phyloP scores from a whole-genome alignment of 2,888 invertebrate genomes.

The Chouioia cunea region DNA sequence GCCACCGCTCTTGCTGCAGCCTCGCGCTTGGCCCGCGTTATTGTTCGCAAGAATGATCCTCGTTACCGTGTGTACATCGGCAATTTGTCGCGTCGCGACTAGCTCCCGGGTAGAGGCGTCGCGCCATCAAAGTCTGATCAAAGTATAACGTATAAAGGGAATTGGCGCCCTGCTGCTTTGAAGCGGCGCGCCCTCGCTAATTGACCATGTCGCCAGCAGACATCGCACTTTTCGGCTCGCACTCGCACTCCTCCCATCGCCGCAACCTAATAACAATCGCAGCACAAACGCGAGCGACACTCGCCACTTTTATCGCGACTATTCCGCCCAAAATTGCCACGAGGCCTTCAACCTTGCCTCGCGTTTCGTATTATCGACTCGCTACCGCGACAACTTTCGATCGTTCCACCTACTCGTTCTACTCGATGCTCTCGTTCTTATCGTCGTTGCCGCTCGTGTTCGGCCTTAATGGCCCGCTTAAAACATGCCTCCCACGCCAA shows the following conservation, averaged over 20 bases:
- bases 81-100: too few species aligned
- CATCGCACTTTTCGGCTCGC: slow-evolving; percentile 59
- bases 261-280: too few species aligned
- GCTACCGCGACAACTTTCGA: slow-evolving; percentile 47
- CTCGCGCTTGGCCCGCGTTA: too few species aligned
- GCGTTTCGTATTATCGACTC: too few species aligned
- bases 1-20: too few species aligned
- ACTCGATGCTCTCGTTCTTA: slow-evolving; percentile 46
- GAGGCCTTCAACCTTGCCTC: too few species aligned
- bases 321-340: too few species aligned
- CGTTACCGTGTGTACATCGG: too few species aligned
- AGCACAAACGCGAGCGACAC: too few species aligned
- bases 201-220: slow-evolving; percentile 68
- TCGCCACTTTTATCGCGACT: too few species aligned
- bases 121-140: slow-evolving; percentile 8
- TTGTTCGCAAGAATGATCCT: too few species aligned
- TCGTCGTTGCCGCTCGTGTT: slow-evolving; percentile 49
- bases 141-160: slow-evolving; percentile 51
- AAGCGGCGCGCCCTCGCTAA: slow-evolving; percentile 67
- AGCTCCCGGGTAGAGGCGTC: too few species aligned
- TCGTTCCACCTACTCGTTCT: slow-evolving; percentile 20
- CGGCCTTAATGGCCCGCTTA: slow-evolving; percentile 36
- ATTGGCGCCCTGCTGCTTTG: slow-evolving; percentile 66
- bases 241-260: slow-evolving; percentile 44
- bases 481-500: slow-evolving; percentile 21